Percentiles rank a stretch among this genome's conserved stretches.
These are phyloP conservation scores for Notechis scutatus DNA, from an alignment of 2,113 vertebrate genomes.

Conservation along the genomic window DNA sequence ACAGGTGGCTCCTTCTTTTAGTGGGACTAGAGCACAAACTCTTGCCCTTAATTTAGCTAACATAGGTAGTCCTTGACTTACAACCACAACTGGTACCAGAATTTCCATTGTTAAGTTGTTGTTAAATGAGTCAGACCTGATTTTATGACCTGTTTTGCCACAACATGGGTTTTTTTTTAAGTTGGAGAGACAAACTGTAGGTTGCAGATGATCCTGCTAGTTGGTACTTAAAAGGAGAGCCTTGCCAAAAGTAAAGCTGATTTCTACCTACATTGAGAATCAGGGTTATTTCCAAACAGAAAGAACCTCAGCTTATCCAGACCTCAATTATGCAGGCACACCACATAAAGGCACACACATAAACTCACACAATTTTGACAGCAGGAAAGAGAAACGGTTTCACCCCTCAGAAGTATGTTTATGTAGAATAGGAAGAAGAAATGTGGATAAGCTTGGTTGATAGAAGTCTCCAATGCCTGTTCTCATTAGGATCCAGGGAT, in stretches of 20 bases:
- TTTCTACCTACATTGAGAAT: conserved; percentile 9
- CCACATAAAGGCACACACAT: neutral
- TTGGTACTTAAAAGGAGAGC: neutral
- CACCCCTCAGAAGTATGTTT: conserved; percentile 27
- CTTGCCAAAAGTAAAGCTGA: neutral
- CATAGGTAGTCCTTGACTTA: neutral
- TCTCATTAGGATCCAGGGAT: conserved; percentile 27
- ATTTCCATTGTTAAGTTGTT: neutral
- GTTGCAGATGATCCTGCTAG: too few species aligned
- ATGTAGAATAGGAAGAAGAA: conserved; percentile 12
- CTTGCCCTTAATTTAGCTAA: neutral
- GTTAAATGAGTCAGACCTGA: neutral
- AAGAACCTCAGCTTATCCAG: conserved; percentile 11
- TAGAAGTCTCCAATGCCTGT: fast-evolving
- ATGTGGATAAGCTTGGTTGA: fast-evolving
- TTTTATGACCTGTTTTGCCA: neutral
- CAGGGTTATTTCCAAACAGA: neutral
- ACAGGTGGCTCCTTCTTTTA: neutral
- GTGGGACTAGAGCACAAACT: neutral
- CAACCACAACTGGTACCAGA: neutral
- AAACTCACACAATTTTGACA: neutral
- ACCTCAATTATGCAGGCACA: neutral
- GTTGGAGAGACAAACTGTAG: neutral
- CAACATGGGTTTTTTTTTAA: neutral
- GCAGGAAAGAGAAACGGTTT: conserved; percentile 23